These are phyloP conservation scores for Clistopyga incitator DNA, from an alignment of 2,888 invertebrate species.

Conservation along the genomic window DNA sequence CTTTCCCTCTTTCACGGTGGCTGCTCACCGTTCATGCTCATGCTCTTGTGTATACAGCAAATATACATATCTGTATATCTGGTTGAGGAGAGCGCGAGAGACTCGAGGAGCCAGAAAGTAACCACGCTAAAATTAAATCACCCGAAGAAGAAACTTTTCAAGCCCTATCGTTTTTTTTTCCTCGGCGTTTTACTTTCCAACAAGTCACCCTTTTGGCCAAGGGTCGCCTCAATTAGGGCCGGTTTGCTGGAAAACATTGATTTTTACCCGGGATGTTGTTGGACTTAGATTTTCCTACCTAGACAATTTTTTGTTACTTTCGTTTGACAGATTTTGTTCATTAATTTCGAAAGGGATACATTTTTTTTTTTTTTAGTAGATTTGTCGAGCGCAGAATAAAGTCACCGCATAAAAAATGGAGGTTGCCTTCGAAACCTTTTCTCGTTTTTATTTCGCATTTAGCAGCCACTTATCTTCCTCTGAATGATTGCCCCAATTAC, in stretches of 20 bases:
- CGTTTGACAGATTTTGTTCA: too few species aligned
- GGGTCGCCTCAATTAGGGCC: conserved; percentile 29
- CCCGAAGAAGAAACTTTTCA: conserved; percentile 33
- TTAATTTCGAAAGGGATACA: too few species aligned
- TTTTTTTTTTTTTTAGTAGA: too few species aligned
- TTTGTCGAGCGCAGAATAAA: too few species aligned
- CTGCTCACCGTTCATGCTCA: conserved; percentile 37
- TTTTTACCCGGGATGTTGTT: neutral
- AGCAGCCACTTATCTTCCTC: neutral
- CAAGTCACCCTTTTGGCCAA: neutral
- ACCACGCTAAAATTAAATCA: conserved; percentile 56
- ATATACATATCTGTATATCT: conserved; percentile 25
- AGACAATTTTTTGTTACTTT: too few species aligned
- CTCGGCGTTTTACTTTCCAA: neutral
- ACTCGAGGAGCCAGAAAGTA: conserved; percentile 8
- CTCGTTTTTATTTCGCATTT: neutral
- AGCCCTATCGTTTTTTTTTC: conserved; percentile 12
- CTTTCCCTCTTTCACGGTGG: conserved; percentile 34
- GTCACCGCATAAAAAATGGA: too few species aligned
- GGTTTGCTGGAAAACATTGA: conserved; percentile 20
- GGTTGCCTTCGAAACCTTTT: too few species aligned
- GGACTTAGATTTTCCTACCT: too few species aligned
- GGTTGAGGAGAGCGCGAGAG: conserved; percentile 11
- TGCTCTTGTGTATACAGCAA: conserved; percentile 25
- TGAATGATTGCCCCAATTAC: conserved; percentile 21